phyloP scores from a whole-genome alignment of 1,140 invertebrate genomes.

The Apis cerana region DNA sequence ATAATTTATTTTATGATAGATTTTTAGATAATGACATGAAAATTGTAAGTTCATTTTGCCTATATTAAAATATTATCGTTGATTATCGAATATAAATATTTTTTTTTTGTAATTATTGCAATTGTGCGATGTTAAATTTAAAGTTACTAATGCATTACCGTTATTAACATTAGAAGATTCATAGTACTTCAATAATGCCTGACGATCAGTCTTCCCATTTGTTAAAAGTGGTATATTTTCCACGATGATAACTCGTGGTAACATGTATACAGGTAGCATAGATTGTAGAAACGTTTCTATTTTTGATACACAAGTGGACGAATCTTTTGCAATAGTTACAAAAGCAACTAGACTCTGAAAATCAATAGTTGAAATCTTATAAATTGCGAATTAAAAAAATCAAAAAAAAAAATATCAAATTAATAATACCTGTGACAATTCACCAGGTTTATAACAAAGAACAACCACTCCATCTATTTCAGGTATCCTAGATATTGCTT shows the following conservation, averaged over 20 bases:
- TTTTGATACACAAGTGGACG: slow-evolving; percentile 82
- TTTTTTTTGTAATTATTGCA: too few relatives aligned
- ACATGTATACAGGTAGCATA: slow-evolving; percentile 88
- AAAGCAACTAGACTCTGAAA: slow-evolving; percentile 87
- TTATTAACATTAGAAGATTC: slow-evolving; percentile 83
- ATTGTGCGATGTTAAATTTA: not conserved
- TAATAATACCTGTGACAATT: slow-evolving; percentile 83
- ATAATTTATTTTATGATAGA: too few relatives aligned
- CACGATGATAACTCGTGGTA: slow-evolving; percentile 87
- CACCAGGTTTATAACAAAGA: slow-evolving; percentile 89
- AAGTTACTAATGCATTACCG: slow-evolving; percentile 71
- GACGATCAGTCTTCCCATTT: slow-evolving; percentile 93
- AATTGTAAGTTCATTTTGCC: too few relatives aligned
- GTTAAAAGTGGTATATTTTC: slow-evolving; percentile 89
- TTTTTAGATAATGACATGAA: too few relatives aligned
- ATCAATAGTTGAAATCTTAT: not conserved
- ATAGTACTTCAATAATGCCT: slow-evolving; percentile 87
- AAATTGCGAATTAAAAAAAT: too few relatives aligned
- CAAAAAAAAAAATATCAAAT: too few relatives aligned
- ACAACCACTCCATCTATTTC: slow-evolving; percentile 86
- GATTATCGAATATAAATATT: not conserved
- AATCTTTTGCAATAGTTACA: slow-evolving; percentile 83
- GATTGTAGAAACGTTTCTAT: slow-evolving; percentile 85
- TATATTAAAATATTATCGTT: too few relatives aligned
- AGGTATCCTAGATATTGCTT: slow-evolving; percentile 82